Percentiles rank a stretch among this genome's conserved stretches.
Conservation (phyloP, 2,113 vertebrate genomes). For the Pongo abelii region DNA sequence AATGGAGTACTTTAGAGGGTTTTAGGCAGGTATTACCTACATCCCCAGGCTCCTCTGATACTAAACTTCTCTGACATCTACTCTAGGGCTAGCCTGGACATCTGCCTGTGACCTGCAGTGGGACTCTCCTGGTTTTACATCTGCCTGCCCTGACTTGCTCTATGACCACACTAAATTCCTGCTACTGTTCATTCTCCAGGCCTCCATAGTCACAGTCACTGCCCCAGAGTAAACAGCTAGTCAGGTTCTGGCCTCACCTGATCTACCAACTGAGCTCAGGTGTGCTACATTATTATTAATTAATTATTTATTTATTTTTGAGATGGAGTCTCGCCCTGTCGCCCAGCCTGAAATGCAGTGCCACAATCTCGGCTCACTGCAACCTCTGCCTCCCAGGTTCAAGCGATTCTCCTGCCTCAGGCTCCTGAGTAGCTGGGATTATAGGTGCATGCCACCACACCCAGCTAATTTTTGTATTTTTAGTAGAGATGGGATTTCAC, state of each 20-base stretch:
- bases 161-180: not conserved
- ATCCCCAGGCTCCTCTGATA: not conserved
- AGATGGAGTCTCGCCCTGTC: too few relatives aligned
- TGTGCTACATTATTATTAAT: not conserved
- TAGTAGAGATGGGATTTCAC: too few relatives aligned
- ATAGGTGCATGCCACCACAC: too few relatives aligned
- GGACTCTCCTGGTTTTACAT: not conserved
- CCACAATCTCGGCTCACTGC: too few relatives aligned
- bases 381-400: too few relatives aligned
- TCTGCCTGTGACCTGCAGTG: not conserved
- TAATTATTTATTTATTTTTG: not conserved
- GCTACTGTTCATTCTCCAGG: not conserved
- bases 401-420: too few relatives aligned
- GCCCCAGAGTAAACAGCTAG: not conserved
- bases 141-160: not conserved
- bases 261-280: not conserved
- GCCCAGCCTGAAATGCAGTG: too few relatives aligned
- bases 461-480: too few relatives aligned
- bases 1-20: not conserved
- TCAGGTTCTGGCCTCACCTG: not conserved
- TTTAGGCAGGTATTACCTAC: not conserved
- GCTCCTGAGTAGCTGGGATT: too few relatives aligned
- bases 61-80: not conserved
- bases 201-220: not conserved
- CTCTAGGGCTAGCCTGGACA: not conserved